Evolutionary conservation across 2,113 vertebrate species (phyloP), one percentile per base, ranked within the genome.

Genomic region (Ondatra zibethicus): DNA sequence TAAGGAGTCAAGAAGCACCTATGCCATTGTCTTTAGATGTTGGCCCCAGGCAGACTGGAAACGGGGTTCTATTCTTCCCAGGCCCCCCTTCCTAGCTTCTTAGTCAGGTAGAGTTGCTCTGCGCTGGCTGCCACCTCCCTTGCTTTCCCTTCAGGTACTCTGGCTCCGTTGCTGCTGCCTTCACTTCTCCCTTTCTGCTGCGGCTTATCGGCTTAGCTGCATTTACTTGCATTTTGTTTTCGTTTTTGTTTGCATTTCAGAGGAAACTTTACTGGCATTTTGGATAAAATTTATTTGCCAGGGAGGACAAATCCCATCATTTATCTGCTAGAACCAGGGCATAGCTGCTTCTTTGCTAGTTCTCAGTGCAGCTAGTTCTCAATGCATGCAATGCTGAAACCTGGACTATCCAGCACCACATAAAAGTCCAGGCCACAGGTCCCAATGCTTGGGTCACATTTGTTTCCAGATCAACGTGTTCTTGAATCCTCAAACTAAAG

Each of bases 161-260:
- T 3, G 5, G n/a, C 1, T 19, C 39, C 31, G 27, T 42, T 7
- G 3, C 14, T 27, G 50, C 29, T 31, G 1, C 33, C 47, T 42
- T 76, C 3, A 23, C 4, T 52, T 39, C 7, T 61, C 14, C 25
- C 27, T 55, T 47, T 66, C 45, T 84, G 68, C 1, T 5, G 52
- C 47, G 1, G 3, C 4, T 0, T 33, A 25, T 50, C 47, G 1
- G 3, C 4, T 0, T 33, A 25, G 42, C 58, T 92, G 50, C 29
- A 23, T 25, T 84, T 39, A 27, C 58, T 84, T 84, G 29, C n/a
- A 42, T 63, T 82, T 29, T 61, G 23, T 73, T 73, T 36, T 66
- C 4, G 1, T 68, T 82, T 82, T 58, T 61, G 52, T 17, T 84
- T 84, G n/a, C 58, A 63, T 84, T 63, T 84, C 58, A 63, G 58